Conservation (phyloP, 1,140 invertebrate genomes). For the Amyelois transitella region DNA sequence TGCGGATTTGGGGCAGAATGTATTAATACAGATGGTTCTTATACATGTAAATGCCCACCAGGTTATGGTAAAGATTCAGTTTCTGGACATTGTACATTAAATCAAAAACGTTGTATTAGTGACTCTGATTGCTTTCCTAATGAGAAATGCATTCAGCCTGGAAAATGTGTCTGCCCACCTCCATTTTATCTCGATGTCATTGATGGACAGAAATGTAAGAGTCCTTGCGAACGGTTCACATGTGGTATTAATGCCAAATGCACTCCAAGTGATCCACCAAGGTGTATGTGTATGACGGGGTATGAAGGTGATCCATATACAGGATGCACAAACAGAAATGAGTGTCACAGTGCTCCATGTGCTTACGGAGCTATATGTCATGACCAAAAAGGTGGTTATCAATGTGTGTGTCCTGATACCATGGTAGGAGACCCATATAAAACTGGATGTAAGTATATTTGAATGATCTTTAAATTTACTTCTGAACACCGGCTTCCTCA, state of each 20-base stretch:
- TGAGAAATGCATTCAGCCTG: conserved; percentile 92
- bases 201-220: conserved; percentile 90
- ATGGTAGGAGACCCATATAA: conserved; percentile 89
- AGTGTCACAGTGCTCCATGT: conserved; percentile 86
- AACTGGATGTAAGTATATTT: conserved; percentile 79
- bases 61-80: conserved; percentile 79
- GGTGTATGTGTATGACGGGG: conserved; percentile 89
- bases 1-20: conserved; percentile 92
- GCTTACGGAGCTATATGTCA: conserved; percentile 90
- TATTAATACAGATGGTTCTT: conserved; percentile 85
- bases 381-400: conserved; percentile 88
- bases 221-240: conserved; percentile 89
- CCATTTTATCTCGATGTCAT: conserved; percentile 88
- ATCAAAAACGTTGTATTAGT: conserved; percentile 85
- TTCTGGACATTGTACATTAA: conserved; percentile 84
- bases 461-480: too few species aligned
- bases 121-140: conserved; percentile 89
- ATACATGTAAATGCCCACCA: conserved; percentile 86
- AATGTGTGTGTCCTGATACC: conserved; percentile 88
- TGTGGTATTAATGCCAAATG: conserved; percentile 96
- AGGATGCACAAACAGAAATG: conserved; percentile 90
- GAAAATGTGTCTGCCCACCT: conserved; percentile 90
- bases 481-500: too few species aligned
- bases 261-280: conserved; percentile 90
- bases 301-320: conserved; percentile 88